These are phyloP conservation scores for Denticeps clupeoides DNA, from an alignment of 2,797 vertebrate genomes.

Conservation along the genomic window DNA sequence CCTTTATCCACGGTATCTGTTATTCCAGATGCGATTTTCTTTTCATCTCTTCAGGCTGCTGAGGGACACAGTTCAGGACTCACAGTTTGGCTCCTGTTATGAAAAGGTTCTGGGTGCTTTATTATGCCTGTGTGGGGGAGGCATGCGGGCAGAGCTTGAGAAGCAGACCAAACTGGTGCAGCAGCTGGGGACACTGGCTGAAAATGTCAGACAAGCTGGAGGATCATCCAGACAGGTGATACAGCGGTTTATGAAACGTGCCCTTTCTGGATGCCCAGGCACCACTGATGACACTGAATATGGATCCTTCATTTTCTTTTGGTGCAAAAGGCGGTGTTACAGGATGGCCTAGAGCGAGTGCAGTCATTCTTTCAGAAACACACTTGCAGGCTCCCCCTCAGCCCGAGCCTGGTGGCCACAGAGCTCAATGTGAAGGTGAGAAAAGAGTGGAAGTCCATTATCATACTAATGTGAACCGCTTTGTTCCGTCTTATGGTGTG, in stretches of 20 bases:
- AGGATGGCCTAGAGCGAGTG: constrained; percentile 82
- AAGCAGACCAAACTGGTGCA: constrained; percentile 83
- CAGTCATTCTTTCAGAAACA: constrained; percentile 85
- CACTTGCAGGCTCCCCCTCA: constrained; percentile 81
- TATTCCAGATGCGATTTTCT: background rate
- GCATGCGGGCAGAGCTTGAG: constrained; percentile 77
- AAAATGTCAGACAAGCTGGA: constrained; percentile 80
- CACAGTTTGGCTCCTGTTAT: constrained; percentile 74
- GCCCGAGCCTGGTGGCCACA: constrained; percentile 86
- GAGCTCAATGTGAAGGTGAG: constrained; percentile 87
- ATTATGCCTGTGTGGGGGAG: constrained; percentile 77
- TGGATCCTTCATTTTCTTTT: background rate
- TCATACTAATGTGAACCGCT: too few species aligned
- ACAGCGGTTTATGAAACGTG: background rate
- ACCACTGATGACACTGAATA: too few species aligned
- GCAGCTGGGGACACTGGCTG: constrained; percentile 81
- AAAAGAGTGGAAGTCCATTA: background rate
- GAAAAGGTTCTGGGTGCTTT: constrained; percentile 80
- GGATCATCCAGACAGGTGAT: constrained; percentile 82
- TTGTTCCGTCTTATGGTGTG: too few species aligned
- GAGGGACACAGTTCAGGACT: constrained; percentile 82
- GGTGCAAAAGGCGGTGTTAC: constrained; percentile 60
- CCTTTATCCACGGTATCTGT: background rate
- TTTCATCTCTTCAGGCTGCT: constrained; percentile 69
- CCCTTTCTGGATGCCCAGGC: too few species aligned